Conservation (phyloP, 2,113 vertebrate genomes). For the Alexandromys fortis region DNA sequence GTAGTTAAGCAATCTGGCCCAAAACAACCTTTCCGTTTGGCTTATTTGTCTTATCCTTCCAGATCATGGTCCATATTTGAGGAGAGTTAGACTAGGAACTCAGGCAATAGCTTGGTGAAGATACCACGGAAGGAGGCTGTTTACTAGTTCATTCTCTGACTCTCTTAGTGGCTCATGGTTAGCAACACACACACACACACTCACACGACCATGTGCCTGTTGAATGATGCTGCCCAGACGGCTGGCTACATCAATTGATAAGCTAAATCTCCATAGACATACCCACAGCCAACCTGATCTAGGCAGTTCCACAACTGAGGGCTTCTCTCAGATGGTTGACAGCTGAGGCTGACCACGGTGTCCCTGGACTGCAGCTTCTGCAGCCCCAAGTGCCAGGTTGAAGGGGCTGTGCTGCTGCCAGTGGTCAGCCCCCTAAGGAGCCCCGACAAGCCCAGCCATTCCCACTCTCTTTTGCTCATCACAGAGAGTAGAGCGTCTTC, state of each 20-base stretch:
- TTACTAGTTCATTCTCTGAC: background rate
- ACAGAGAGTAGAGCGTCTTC: background rate
- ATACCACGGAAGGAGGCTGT: background rate
- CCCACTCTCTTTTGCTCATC: background rate
- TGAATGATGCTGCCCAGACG: background rate
- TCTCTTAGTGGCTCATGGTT: background rate
- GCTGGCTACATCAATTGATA: background rate
- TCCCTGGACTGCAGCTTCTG: background rate
- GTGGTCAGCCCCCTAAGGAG: background rate
- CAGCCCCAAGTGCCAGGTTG: background rate
- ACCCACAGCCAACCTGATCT: background rate
- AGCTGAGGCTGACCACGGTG: background rate
- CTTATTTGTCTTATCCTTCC: background rate
- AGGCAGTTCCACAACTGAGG: background rate
- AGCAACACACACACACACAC: background rate
- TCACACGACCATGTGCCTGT: background rate
- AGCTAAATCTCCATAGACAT: background rate
- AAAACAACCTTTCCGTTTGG: too few relatives aligned
- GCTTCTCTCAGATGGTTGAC: background rate
- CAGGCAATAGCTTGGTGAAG: too few relatives aligned
- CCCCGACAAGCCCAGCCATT: too few relatives aligned
- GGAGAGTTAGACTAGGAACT: background rate
- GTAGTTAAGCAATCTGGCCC: background rate
- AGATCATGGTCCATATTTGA: too few relatives aligned
- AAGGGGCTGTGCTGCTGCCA: background rate